phyloP scores from a whole-genome alignment of 2,797 vertebrate species.

The Oreonectes daqikongensis region DNA sequence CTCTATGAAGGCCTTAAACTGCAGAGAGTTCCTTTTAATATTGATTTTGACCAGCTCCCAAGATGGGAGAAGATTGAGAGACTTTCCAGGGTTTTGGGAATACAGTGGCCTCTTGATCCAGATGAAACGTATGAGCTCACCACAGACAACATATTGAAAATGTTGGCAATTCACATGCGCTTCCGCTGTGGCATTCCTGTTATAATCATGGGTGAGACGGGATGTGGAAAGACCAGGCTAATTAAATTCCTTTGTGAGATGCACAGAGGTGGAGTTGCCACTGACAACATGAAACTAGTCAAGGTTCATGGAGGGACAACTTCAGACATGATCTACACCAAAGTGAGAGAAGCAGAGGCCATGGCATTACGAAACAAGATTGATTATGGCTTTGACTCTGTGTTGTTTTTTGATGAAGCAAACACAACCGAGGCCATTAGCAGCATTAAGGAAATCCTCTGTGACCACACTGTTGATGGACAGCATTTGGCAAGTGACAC shows the following conservation, averaged over 20 bases:
- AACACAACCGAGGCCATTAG: conserved; percentile 93
- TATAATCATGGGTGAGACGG: conserved; percentile 97
- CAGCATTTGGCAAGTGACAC: conserved; percentile 66
- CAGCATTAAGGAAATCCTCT: conserved; percentile 95
- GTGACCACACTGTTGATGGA: conserved; percentile 86
- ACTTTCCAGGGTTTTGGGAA: conserved; percentile 87
- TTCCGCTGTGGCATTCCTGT: conserved; percentile 96
- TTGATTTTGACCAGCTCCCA: conserved; percentile 83
- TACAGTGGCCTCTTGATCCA: conserved; percentile 85
- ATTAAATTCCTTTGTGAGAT: conserved; percentile 90
- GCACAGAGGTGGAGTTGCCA: conserved; percentile 67
- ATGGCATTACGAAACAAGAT: conserved; percentile 78
- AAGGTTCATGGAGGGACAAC: conserved; percentile 96
- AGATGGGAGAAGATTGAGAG: conserved; percentile 85
- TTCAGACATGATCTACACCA: conserved; percentile 82
- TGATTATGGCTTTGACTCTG: conserved; percentile 80
- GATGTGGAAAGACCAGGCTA: conserved; percentile 94
- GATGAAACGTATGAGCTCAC: conserved; percentile 95
- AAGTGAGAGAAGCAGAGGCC: conserved; percentile 82
- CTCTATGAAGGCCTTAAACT: conserved; percentile 79
- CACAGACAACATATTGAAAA: conserved; percentile 92
- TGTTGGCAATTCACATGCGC: conserved; percentile 95
- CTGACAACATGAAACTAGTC: conserved; percentile 90
- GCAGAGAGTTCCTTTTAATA: conserved; percentile 90
- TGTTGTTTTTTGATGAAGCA: conserved; percentile 96